A percentile compares a stretch with the other conserved stretches of the same genome.
Evolutionary conservation across 2,888 invertebrate species (phyloP).

Genomic region (Rhagium mordax): DNA sequence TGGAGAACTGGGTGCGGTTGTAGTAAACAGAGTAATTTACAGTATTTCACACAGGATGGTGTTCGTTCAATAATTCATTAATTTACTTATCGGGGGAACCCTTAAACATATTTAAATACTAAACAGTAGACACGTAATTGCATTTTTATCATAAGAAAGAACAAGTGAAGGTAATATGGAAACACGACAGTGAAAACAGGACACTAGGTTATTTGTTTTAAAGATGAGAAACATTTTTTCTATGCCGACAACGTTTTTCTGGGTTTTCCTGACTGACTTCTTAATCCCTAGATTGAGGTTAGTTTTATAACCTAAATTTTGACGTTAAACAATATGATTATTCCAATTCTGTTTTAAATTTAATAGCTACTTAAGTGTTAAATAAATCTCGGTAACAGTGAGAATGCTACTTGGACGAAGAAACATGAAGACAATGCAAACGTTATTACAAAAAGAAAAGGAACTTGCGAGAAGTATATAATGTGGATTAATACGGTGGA

Average conservation of each 20-base stretch:
- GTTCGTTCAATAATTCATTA: not conserved
- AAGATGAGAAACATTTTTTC: too few relatives aligned
- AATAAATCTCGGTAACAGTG: not conserved
- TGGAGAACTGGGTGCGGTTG: constrained; percentile 5
- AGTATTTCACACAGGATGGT: constrained; percentile 4
- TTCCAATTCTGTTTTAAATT: too few relatives aligned
- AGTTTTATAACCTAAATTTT: too few relatives aligned
- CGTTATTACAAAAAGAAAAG: not conserved
- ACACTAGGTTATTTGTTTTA: too few relatives aligned
- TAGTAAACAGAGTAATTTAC: constrained; percentile 17
- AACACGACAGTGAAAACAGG: too few relatives aligned
- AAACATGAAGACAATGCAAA: not conserved
- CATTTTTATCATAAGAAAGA: too few relatives aligned
- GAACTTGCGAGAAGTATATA: not conserved
- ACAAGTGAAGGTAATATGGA: too few relatives aligned
- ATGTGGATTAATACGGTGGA: not conserved
- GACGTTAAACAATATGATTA: too few relatives aligned
- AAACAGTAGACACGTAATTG: not conserved
- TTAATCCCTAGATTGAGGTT: too few relatives aligned
- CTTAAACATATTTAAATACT: not conserved
- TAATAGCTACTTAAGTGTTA: too few relatives aligned
- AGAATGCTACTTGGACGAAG: not conserved
- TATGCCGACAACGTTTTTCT: too few relatives aligned
- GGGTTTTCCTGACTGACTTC: too few relatives aligned
- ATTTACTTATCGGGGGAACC: not conserved